These are phyloP conservation scores for Fulmarus glacialis DNA, from an alignment of 2,113 vertebrate species.

Conservation along the genomic window DNA sequence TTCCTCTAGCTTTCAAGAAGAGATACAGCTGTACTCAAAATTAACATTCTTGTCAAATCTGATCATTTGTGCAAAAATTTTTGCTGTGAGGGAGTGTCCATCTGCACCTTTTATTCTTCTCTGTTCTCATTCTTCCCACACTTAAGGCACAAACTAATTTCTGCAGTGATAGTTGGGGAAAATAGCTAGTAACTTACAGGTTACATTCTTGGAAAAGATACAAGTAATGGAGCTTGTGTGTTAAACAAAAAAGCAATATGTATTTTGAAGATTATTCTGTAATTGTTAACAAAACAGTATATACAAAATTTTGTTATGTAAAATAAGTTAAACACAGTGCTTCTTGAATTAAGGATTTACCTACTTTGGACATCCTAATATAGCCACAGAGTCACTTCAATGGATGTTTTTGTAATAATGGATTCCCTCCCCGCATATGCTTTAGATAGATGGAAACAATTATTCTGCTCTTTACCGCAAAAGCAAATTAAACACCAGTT, in stretches of 20 bases:
- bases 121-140: background rate
- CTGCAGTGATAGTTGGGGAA: background rate
- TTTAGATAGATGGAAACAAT: background rate
- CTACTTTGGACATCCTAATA: background rate
- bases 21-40: background rate
- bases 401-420: background rate
- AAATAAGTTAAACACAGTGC: background rate
- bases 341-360: background rate
- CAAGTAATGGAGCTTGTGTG: background rate
- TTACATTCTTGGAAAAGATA: background rate
- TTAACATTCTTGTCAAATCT: background rate
- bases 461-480: background rate
- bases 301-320: background rate
- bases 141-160: background rate
- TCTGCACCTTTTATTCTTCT: background rate
- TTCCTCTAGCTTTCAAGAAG: background rate
- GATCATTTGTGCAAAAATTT: background rate
- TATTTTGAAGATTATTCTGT: background rate
- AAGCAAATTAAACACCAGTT: background rate
- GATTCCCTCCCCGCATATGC: rapidly evolving
- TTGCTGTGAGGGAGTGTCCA: background rate
- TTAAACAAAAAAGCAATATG: background rate
- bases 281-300: background rate
- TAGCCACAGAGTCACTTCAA: background rate
- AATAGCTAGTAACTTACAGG: background rate